Percentiles rank a stretch among this genome's conserved stretches.
Evolutionary conservation across 2,888 invertebrate genomes (phyloP).

Genomic region (Agrotis exclamationis): DNA sequence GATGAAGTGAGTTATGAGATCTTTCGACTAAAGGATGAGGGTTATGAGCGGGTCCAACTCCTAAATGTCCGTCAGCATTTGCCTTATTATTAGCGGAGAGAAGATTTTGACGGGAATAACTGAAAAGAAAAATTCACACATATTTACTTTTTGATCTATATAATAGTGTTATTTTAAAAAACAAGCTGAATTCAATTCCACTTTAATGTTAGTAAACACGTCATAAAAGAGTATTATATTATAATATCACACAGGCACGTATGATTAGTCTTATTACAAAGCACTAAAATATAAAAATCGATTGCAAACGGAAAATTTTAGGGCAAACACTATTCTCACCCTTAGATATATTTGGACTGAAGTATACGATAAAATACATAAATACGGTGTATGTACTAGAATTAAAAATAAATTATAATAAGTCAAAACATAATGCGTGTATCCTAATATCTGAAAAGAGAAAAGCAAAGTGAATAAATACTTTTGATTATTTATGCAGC

Average conservation of each 20-base stretch:
- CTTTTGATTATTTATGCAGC: constrained; percentile 44
- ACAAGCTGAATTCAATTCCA: constrained; percentile 36
- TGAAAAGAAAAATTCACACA: constrained; percentile 81
- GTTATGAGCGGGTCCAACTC: constrained; percentile 78
- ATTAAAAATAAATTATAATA: constrained; percentile 61
- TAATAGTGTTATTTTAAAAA: constrained; percentile 3
- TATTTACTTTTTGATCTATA: constrained; percentile 13
- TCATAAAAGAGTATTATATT: constrained; percentile 40
- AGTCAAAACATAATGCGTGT: constrained; percentile 61
- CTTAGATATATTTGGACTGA: constrained; percentile 61
- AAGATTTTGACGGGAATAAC: constrained; percentile 97
- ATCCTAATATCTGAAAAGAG: constrained; percentile 87
- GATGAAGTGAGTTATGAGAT: constrained; percentile 89
- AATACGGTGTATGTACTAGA: constrained; percentile 64
- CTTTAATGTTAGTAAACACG: constrained; percentile 63
- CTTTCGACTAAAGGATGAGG: constrained; percentile 90
- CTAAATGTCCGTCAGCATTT: constrained; percentile 92
- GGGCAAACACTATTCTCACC: constrained; percentile 78
- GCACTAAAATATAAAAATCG: constrained; percentile 48
- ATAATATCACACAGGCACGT: constrained; percentile 48
- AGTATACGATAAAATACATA: constrained; percentile 64
- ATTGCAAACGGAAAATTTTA: constrained; percentile 56
- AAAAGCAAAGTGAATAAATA: constrained; percentile 69
- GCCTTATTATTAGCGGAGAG: constrained; percentile 94
- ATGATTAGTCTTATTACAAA: constrained; percentile 54